Evolutionary conservation across 2,888 invertebrate species (phyloP).

Genomic region (Parthenolecanium corni): DNA sequence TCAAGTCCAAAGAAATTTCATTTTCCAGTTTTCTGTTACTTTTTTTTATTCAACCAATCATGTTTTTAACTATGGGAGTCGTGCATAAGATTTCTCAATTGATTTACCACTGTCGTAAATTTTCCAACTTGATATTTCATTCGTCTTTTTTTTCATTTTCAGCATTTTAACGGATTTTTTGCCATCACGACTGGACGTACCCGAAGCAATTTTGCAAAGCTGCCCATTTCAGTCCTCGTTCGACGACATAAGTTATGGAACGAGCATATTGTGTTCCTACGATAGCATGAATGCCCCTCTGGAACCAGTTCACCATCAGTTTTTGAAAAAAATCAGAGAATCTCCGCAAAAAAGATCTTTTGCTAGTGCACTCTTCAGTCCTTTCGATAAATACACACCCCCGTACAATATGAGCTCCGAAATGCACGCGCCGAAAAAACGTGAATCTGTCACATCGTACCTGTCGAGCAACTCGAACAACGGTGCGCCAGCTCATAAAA

Average conservation of each 20-base stretch:
- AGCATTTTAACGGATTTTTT: constrained; percentile 8
- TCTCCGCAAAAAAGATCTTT: background rate
- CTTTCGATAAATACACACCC: constrained; percentile 20
- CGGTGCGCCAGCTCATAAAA: too few relatives aligned
- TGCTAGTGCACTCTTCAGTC: constrained; percentile 10
- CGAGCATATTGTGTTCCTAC: background rate
- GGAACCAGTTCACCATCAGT: background rate
- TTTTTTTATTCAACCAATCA: too few relatives aligned
- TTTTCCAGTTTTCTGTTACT: too few relatives aligned
- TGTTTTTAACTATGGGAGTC: too few relatives aligned
- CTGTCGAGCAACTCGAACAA: background rate
- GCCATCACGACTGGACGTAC: constrained; percentile 15
- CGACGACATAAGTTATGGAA: constrained; percentile 11
- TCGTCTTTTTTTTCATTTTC: background rate
- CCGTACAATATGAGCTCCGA: background rate
- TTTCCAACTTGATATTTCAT: too few relatives aligned
- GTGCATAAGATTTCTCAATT: too few relatives aligned
- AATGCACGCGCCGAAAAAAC: background rate
- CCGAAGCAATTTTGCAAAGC: background rate
- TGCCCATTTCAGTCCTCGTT: constrained; percentile 10
- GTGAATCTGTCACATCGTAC: constrained; percentile 4
- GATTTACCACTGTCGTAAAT: too few relatives aligned
- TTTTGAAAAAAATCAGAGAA: constrained; percentile 12
- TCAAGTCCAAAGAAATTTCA: too few relatives aligned
- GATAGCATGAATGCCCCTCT: background rate